phyloP scores from a whole-genome alignment of 2,797 vertebrate genomes.

The Megaceryle alcyon region DNA sequence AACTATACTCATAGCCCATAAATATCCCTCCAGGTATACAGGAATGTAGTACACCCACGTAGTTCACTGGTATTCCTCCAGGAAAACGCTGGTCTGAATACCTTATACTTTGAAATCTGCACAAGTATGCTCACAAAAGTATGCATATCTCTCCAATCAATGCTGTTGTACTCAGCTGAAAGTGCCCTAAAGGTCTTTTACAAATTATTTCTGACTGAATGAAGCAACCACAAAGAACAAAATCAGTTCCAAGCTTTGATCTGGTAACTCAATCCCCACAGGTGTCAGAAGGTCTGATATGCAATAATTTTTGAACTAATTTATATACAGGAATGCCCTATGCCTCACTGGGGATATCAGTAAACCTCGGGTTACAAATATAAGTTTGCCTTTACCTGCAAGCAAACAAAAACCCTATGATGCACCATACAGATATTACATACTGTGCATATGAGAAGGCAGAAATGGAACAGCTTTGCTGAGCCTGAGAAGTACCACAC shows the following conservation, averaged over 20 bases:
- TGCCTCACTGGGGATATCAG: background rate
- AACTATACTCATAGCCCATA: background rate
- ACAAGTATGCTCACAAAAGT: slow-evolving; percentile 3
- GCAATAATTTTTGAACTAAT: background rate
- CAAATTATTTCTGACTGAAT: slow-evolving; percentile 38
- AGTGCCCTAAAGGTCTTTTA: slow-evolving; percentile 22
- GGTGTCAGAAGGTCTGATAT: slow-evolving; percentile 13
- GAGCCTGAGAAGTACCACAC: background rate
- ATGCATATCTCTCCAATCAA: slow-evolving; percentile 33
- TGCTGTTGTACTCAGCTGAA: slow-evolving; percentile 6
- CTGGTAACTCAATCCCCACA: background rate
- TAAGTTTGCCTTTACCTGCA: background rate
- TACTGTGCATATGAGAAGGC: background rate
- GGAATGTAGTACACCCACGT: background rate
- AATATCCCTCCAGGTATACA: background rate
- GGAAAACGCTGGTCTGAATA: slow-evolving; percentile 11
- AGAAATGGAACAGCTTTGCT: background rate
- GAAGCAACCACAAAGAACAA: slow-evolving; percentile 20
- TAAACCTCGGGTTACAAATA: background rate
- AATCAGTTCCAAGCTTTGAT: slow-evolving; percentile 16
- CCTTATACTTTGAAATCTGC: slow-evolving; percentile 38
- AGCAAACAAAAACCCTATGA: background rate
- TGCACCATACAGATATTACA: background rate
- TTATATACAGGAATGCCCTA: background rate
- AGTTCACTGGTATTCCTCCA: background rate